These are phyloP conservation scores for Varroa destructor DNA, from an alignment of 1,140 invertebrate species.

Conservation along the genomic window DNA sequence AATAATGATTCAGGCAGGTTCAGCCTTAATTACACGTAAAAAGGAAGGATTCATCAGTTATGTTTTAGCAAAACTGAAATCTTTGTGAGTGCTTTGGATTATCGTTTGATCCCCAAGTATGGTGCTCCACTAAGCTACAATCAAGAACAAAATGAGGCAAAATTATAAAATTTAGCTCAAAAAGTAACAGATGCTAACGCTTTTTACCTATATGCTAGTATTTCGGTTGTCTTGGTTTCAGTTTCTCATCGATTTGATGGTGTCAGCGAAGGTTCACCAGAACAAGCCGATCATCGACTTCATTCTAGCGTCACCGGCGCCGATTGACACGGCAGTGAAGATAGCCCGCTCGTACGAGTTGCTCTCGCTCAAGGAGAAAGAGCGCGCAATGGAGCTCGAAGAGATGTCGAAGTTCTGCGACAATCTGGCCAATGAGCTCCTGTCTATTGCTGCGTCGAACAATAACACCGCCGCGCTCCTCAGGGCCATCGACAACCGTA, in stretches of 20 bases:
- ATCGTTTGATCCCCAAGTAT: too few species aligned
- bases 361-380: constrained; percentile 77
- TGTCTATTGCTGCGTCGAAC: constrained; percentile 79
- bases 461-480: constrained; percentile 82
- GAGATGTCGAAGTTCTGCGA: constrained; percentile 90
- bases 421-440: constrained; percentile 85
- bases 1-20: too few species aligned
- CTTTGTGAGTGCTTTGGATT: too few species aligned
- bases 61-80: too few species aligned
- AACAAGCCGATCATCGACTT: constrained; percentile 95
- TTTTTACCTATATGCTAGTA: too few species aligned
- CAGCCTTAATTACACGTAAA: too few species aligned
- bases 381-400: constrained; percentile 85
- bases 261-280: constrained; percentile 88
- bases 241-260: constrained; percentile 97
- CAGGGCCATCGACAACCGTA: constrained; percentile 75
- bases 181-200: too few species aligned
- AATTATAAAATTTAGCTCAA: too few species aligned
- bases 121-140: too few species aligned
- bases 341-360: constrained; percentile 65
- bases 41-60: too few species aligned
- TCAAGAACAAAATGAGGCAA: too few species aligned
- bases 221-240: constrained; percentile 41
- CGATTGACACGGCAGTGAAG: constrained; percentile 94
- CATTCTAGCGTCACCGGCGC: constrained; percentile 84